Percentiles rank a stretch among this genome's conserved stretches.
These are phyloP conservation scores for Triops cancriformis DNA, from an alignment of 1,140 invertebrate species.

Conservation along the genomic window DNA sequence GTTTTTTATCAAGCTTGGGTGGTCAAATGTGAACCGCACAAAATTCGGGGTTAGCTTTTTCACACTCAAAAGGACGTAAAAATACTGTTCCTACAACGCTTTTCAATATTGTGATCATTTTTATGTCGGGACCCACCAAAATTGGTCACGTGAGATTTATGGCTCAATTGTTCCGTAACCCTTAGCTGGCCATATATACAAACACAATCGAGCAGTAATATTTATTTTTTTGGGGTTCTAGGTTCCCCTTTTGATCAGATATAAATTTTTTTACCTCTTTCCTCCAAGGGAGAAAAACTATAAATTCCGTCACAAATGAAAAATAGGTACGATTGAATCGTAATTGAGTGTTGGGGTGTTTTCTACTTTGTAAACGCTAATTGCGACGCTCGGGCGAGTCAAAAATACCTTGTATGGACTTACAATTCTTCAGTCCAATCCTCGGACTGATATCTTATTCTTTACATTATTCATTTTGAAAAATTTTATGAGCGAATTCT, in stretches of 20 bases:
- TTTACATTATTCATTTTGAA: too few relatives aligned
- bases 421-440: neutral
- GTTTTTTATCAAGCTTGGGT: neutral
- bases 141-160: slow-evolving; percentile 3
- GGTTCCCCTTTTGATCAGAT: neutral
- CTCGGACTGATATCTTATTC: too few relatives aligned
- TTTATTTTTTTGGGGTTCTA: neutral
- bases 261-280: neutral
- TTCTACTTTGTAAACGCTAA: neutral
- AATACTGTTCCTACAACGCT: neutral
- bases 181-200: neutral
- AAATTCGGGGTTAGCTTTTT: neutral
- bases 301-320: neutral
- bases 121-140: neutral
- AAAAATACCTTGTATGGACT: neutral
- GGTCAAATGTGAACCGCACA: neutral
- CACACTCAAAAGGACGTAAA: neutral
- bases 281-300: neutral
- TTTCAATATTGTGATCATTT: neutral
- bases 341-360: slow-evolving; percentile 3
- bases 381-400: neutral
- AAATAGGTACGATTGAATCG: neutral
- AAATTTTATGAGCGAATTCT: too few relatives aligned
- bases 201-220: neutral
- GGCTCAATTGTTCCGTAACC: slow-evolving; percentile 2